Evolutionary conservation across 2,888 invertebrate genomes (phyloP).

Genomic region (Lasioglossum villosulum): DNA sequence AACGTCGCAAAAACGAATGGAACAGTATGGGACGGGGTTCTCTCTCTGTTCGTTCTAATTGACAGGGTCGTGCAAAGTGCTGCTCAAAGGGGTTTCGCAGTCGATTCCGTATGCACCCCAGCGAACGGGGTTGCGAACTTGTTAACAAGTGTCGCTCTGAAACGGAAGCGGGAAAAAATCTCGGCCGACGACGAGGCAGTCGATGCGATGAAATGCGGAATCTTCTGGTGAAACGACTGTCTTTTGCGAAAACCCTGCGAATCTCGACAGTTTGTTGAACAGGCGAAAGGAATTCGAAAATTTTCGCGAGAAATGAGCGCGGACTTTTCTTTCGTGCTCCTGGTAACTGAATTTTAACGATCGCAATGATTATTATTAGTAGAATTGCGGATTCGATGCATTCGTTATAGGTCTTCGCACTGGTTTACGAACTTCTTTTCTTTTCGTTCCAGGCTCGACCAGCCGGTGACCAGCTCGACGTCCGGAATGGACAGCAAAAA

Average conservation of each 20-base stretch:
- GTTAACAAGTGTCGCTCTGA: conserved; percentile 53
- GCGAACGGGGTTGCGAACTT: conserved; percentile 45
- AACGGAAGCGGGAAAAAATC: conserved; percentile 35
- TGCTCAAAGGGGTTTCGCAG: conserved; percentile 41
- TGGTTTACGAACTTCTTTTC: conserved; percentile 28
- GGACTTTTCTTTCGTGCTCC: no score
- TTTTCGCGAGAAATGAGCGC: neutral
- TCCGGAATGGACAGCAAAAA: conserved; percentile 89
- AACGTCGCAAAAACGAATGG: conserved; percentile 7
- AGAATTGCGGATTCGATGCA: neutral
- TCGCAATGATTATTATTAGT: neutral
- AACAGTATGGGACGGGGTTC: conserved; percentile 13
- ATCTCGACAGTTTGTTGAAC: no score
- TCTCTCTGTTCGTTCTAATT: conserved; percentile 57
- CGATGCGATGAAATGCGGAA: conserved; percentile 33
- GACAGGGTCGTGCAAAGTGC: conserved; percentile 51
- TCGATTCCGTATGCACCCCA: conserved; percentile 53
- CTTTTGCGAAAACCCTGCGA: neutral
- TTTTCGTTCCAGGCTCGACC: conserved; percentile 88
- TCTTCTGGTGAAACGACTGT: neutral
- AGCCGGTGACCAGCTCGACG: conserved; percentile 88
- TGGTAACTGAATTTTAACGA: neutral
- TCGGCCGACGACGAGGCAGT: neutral
- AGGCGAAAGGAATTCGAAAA: neutral
- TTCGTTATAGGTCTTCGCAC: neutral